phyloP scores from a whole-genome alignment of 2,888 invertebrate genomes.

The Thalpophila matura region DNA sequence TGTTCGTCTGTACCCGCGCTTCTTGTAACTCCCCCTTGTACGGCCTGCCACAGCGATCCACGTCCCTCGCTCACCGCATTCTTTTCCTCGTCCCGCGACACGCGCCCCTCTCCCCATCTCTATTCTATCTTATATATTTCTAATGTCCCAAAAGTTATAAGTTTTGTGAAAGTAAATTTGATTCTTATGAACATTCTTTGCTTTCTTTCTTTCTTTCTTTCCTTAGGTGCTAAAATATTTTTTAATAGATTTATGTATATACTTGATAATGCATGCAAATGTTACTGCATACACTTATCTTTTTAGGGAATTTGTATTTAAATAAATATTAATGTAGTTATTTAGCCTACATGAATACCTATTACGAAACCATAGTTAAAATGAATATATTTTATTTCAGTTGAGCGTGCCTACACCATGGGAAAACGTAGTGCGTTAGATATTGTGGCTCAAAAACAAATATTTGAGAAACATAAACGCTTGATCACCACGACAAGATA shows the following conservation, averaged over 20 bases:
- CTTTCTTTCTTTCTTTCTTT: too few species aligned
- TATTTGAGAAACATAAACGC: slow-evolving; percentile 15
- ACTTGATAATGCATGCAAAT: slow-evolving; percentile 22
- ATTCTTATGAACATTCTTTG: too few species aligned
- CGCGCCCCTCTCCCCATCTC: slow-evolving; percentile 23
- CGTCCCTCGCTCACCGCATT: slow-evolving; percentile 23
- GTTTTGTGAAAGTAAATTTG: too few species aligned
- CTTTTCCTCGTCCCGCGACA: slow-evolving; percentile 23
- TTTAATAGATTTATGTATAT: too few species aligned
- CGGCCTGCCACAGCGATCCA: slow-evolving; percentile 23
- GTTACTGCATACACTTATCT: slow-evolving; percentile 23
- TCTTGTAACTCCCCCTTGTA: slow-evolving; percentile 23
- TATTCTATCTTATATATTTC: slow-evolving; percentile 23
- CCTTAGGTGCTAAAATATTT: slow-evolving; percentile 16
- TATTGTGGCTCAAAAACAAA: slow-evolving; percentile 19
- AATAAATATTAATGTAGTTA: slow-evolving; percentile 28
- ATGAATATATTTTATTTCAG: slow-evolving; percentile 23
- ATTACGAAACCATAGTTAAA: slow-evolving; percentile 23
- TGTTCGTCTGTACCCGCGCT: slow-evolving; percentile 23
- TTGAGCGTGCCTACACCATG: slow-evolving; percentile 16
- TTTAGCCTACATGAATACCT: slow-evolving; percentile 28
- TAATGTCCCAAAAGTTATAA: too few species aligned
- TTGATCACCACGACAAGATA: slow-evolving; percentile 16
- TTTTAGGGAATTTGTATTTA: slow-evolving; percentile 24
- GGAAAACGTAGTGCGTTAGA: slow-evolving; percentile 17